Percentiles rank a stretch among this genome's conserved stretches.
phyloP scores from a whole-genome alignment of 2,888 invertebrate genomes.

The Eupithecia subumbrata region DNA sequence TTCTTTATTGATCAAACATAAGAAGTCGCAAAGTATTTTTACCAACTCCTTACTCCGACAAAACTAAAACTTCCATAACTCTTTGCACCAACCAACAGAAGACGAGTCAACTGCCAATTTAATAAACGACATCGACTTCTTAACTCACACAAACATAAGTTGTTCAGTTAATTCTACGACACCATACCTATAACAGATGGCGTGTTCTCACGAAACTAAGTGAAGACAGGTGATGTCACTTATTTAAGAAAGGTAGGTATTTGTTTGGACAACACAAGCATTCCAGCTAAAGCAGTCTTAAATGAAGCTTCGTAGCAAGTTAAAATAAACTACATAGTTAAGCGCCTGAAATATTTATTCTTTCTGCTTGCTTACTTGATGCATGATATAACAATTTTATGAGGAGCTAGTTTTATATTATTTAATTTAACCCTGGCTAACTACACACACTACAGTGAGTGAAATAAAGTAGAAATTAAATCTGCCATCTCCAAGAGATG shows the following conservation, averaged over 20 bases:
- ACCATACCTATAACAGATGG: background rate
- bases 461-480: too few relatives aligned
- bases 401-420: too few relatives aligned
- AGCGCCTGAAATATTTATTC: background rate
- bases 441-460: too few relatives aligned
- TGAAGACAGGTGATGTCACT: background rate
- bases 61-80: constrained; percentile 9
- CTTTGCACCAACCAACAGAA: constrained; percentile 12
- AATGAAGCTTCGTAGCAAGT: background rate
- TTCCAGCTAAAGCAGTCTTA: background rate
- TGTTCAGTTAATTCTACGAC: constrained; percentile 24
- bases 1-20: background rate
- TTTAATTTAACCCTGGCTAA: too few relatives aligned
- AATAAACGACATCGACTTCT: constrained; percentile 28
- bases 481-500: too few relatives aligned
- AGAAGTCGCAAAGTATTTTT: background rate
- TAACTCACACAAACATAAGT: constrained; percentile 29
- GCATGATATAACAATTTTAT: background rate
- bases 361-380: background rate
- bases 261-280: background rate
- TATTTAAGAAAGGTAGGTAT: background rate
- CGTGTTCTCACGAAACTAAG: constrained; percentile 16
- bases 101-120: constrained; percentile 27
- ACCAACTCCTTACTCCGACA: background rate
- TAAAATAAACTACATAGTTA: background rate